Conservation (phyloP, 1,140 invertebrate species). For the Bombyx mandarina region DNA sequence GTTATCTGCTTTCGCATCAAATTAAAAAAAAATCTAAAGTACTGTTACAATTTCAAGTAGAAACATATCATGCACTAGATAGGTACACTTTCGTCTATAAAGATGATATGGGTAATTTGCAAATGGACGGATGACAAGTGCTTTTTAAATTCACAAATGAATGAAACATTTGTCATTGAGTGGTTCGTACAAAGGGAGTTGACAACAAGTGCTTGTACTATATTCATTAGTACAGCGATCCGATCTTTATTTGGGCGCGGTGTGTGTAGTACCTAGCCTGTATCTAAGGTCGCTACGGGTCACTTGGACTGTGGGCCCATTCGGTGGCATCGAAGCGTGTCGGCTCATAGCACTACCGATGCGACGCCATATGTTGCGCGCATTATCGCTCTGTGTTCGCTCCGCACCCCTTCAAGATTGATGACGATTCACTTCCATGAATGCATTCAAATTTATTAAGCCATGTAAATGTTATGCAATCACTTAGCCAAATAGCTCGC, state of each 20-base stretch:
- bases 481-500: constrained; percentile 53
- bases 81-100: not conserved
- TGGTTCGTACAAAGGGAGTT: constrained; percentile 11
- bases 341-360: constrained; percentile 22
- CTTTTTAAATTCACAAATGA: constrained; percentile 8
- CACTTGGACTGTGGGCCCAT: constrained; percentile 33
- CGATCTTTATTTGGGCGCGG: constrained; percentile 16
- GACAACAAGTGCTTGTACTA: not conserved
- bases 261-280: constrained; percentile 16
- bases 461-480: constrained; percentile 65
- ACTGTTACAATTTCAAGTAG: not conserved
- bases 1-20: not conserved
- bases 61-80: too few species aligned
- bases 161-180: constrained; percentile 16
- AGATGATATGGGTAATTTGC: constrained; percentile 42
- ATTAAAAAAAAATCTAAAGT: not conserved
- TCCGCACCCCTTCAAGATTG: constrained; percentile 55
- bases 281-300: constrained; percentile 48
- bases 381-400: constrained; percentile 41
- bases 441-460: constrained; percentile 57
- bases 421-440: constrained; percentile 39
- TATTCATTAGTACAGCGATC: constrained; percentile 1
- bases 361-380: constrained; percentile 60
- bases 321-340: constrained; percentile 37
- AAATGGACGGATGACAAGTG: constrained; percentile 15